phyloP scores from a whole-genome alignment of 2,113 vertebrate species.

The Psilopogon haemacephalus region DNA sequence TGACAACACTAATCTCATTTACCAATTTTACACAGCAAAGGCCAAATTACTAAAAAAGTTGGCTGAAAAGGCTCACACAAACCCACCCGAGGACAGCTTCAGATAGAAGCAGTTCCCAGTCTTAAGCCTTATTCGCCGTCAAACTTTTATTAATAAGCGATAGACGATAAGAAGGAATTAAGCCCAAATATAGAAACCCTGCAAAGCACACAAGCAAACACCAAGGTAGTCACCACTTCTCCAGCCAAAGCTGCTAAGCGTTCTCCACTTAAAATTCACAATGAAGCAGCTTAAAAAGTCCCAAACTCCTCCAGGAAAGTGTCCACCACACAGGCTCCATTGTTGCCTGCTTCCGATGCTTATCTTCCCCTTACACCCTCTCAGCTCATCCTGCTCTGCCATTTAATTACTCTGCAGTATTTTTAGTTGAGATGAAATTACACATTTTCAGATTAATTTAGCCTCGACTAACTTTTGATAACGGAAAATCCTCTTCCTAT shows the following conservation, averaged over 20 bases:
- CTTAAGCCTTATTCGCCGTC: not conserved
- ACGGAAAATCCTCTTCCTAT: not conserved
- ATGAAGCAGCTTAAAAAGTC: slow-evolving; percentile 10
- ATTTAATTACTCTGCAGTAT: slow-evolving; percentile 54
- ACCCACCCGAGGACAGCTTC: not conserved
- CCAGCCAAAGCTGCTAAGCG: not conserved
- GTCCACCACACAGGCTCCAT: slow-evolving; percentile 40
- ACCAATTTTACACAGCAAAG: not conserved
- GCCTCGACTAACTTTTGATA: not conserved
- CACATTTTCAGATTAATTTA: slow-evolving; percentile 51
- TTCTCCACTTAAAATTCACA: not conserved
- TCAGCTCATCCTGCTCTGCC: slow-evolving; percentile 11
- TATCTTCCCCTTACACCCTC: slow-evolving; percentile 10
- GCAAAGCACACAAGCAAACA: not conserved
- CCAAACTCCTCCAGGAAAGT: not conserved
- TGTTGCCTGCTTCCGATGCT: not conserved
- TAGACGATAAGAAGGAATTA: not conserved
- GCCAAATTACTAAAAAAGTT: not conserved
- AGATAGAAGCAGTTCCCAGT: not conserved
- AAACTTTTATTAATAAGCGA: not conserved
- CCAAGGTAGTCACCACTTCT: not conserved
- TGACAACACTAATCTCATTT: not conserved
- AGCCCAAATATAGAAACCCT: slow-evolving; percentile 6
- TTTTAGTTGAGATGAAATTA: slow-evolving; percentile 54
- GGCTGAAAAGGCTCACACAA: not conserved